Percentiles rank a stretch among this genome's conserved stretches.
Conservation (phyloP, 2,113 vertebrate species). For the Panurus biarmicus region DNA sequence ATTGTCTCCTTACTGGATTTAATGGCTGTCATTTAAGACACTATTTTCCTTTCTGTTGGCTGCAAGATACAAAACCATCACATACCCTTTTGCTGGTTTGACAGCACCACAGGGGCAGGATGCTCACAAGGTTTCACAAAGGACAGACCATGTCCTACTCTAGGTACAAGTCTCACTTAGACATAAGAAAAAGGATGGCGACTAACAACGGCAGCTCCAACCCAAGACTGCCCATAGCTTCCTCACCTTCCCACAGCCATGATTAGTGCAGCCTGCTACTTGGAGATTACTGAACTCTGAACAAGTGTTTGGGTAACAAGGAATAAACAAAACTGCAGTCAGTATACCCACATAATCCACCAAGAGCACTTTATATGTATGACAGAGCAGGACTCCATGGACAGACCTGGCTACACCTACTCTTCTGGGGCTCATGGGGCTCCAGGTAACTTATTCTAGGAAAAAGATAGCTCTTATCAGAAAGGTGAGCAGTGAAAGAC, state of each 20-base stretch:
- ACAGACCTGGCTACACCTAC: not conserved
- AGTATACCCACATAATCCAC: not conserved
- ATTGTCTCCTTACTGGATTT: not conserved
- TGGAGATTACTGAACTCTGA: not conserved
- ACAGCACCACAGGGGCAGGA: not conserved
- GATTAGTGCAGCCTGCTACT: not conserved
- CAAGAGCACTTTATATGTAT: fast-evolving
- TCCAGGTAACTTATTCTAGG: not conserved
- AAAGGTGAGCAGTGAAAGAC: not conserved
- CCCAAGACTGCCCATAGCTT: not conserved
- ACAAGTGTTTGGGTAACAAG: not conserved
- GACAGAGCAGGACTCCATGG: not conserved
- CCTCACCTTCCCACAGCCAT: not conserved
- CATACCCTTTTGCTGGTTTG: not conserved
- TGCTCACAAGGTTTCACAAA: not conserved
- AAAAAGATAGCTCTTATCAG: not conserved
- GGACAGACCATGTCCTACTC: not conserved
- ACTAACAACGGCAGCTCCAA: not conserved
- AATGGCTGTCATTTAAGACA: not conserved
- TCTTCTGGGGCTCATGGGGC: not conserved
- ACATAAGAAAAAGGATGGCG: fast-evolving
- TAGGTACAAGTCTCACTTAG: not conserved
- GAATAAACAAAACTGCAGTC: not conserved
- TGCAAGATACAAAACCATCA: not conserved
- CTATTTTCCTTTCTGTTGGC: not conserved